Evolutionary conservation across 2,113 vertebrate genomes (phyloP), one percentile per base, ranked within the genome.

Genomic region (Prietella phreatophila): DNA sequence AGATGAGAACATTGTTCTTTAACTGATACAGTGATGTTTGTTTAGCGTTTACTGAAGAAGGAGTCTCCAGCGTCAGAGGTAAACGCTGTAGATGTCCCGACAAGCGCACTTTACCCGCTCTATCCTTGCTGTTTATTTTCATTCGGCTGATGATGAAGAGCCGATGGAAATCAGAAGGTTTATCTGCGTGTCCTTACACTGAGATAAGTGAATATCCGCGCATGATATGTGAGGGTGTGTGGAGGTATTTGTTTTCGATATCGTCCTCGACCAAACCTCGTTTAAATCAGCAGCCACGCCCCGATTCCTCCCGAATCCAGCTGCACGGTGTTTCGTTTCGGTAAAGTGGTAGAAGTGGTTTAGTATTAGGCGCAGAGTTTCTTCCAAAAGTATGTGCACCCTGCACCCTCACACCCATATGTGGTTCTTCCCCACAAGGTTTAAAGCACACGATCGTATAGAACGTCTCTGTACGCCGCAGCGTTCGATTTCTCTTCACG

Each of bases 261-360:
- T 82, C 55, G 36, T 82, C 30, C 19, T 39, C 27, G 39, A 39
- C 30, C 20, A 1, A 60, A 25, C 30, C 19, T 60, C 19, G 76
- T 53, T 79, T 53, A 53, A 50, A 27, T 53, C 39, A 5, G 39
- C 22, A 42, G 8, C 79, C 30, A 36, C 15, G 3, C 53, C n/a
- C n/a, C 8, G 79, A 55, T 81, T 81, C 55, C 55, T 81, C 79
- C 55, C 30, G 13, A 81, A 58, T 36, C 79, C 79, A 58, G 53
- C n/a, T 80, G 78, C 53, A 56, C 14, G 15, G 4, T 27, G 22
- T 42, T 76, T 47, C 73, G 20, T 13, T 50, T 79, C 27, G 30
- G 6, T 7, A 15, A 17, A 33, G 13, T 17, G 30, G 30, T 33
- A 33, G 30, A 67, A 67, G 65, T 67, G 65, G 4, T 73, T 73